A percentile compares a stretch with the other conserved stretches of the same genome.
These are phyloP conservation scores for Diadumene lineata DNA, from an alignment of 92 coral and sea anemone species.

Conservation along the genomic window DNA sequence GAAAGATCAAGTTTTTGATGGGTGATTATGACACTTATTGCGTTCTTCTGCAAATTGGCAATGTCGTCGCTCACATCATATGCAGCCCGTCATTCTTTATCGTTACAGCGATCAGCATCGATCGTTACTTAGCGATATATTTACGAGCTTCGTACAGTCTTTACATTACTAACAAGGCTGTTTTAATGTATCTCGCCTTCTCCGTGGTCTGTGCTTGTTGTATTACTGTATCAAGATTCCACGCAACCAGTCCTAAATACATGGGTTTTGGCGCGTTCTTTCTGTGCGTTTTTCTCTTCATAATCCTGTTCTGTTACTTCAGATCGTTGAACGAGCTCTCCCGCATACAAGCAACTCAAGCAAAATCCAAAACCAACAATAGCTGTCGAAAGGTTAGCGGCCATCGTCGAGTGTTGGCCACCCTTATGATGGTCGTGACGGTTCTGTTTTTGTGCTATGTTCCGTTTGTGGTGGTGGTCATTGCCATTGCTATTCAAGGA, in stretches of 20 bases:
- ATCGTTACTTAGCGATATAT: constrained; percentile 34
- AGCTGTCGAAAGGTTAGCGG: background rate
- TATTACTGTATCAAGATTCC: constrained; percentile 17
- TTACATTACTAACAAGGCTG: constrained; percentile 14
- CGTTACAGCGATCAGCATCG: constrained; percentile 41
- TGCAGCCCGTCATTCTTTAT: constrained; percentile 36
- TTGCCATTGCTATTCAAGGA: constrained; percentile 31
- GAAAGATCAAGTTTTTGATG: constrained; percentile 14
- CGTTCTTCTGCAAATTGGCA: constrained; percentile 20
- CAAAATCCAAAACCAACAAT: background rate
- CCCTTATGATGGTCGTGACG: constrained; percentile 21
- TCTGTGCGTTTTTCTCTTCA: constrained; percentile 16
- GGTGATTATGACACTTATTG: constrained; percentile 20
- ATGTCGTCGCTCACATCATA: constrained; percentile 20
- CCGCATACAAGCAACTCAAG: background rate
- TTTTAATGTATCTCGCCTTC: constrained; percentile 1
- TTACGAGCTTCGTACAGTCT: background rate
- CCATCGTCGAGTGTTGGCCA: constrained; percentile 19
- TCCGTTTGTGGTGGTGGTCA: constrained; percentile 30
- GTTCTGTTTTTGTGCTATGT: constrained; percentile 34
- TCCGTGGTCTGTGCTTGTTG: constrained; percentile 23
- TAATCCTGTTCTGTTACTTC: constrained; percentile 36
- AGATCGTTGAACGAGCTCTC: constrained; percentile 22
- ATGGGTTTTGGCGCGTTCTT: constrained; percentile 39
- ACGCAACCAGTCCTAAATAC: constrained; percentile 38